Evolutionary conservation across 2,797 vertebrate genomes (phyloP), one percentile per base, ranked within the genome.

Genomic region (Microcaecilia unicolor): DNA sequence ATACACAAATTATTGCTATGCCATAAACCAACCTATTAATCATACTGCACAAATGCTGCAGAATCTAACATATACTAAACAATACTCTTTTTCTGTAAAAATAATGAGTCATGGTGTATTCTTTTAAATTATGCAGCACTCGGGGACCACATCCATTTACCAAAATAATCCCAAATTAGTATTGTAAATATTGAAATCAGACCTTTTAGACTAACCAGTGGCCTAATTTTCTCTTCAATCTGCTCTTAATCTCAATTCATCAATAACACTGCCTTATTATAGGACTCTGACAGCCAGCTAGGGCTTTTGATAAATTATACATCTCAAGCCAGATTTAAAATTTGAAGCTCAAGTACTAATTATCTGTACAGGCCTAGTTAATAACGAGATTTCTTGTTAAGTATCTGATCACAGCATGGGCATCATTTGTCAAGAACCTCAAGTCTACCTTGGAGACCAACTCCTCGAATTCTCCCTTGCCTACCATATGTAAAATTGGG

Each of bases 351-450:
- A 97, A 96, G 90, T 92, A 91, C 92, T 92, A 96, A 97, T 97
- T 96, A 97, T 95, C 90, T 92, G 84, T 89, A 91, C 91, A 92
- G 93, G 90, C 90, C 90, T 91, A 91, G 88, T 93, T 98, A 94
- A 97, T 96, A 97, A 97, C 91, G 87, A 90, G 90, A 92, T 92
- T 88, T 90, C 90, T 92, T 92, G 92, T 93, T 97, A 97, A 95
- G 90, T 93, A 97, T 93, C 90, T 89, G 90, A 96, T 91, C 92
- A 86, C 87, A 92, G 87, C 85, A 71, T 85, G 87, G 85, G 81
- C 81, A 77, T 95, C 91, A 87, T 97, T 97, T 97, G 92, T 98
- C 92, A 95, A 84, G 79, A 85, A 81, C 70, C 74, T 84, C 81
- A 76, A 67, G 84, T 83, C 90, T 89, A 91, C 90, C 92, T 91